Conservation (phyloP, 2,888 invertebrate genomes). For the Archaeoteleia sp. region DNA sequence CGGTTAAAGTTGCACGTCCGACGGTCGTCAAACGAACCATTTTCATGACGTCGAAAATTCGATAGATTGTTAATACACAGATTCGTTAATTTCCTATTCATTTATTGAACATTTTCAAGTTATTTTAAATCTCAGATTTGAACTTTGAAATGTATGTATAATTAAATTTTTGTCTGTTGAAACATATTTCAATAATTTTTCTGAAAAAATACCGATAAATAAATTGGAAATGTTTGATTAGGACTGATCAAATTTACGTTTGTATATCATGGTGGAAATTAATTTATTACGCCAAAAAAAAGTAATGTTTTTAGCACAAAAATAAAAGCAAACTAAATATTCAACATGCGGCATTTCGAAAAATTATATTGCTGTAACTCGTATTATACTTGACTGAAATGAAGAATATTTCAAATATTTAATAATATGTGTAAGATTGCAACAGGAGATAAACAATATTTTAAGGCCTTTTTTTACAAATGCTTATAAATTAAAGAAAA, state of each 20-base stretch:
- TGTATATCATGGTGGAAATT: slow-evolving; percentile 48
- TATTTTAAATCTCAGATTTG: slow-evolving; percentile 2
- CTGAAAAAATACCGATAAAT: slow-evolving; percentile 4
- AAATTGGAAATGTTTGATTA: slow-evolving; percentile 17
- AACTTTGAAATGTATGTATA: slow-evolving; percentile 17
- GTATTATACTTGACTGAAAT: slow-evolving; percentile 39
- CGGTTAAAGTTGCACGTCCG: slow-evolving; percentile 46
- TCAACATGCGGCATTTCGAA: slow-evolving; percentile 22
- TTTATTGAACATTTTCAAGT: slow-evolving; percentile 13
- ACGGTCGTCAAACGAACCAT: slow-evolving; percentile 42
- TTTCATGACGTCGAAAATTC: slow-evolving; percentile 37
- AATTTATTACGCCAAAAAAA: slow-evolving; percentile 43
- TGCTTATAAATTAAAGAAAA: slow-evolving; percentile 35
- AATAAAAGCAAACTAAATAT: too few relatives aligned
- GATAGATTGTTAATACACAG: slow-evolving; percentile 23
- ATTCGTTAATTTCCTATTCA: slow-evolving; percentile 25
- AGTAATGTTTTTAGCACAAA: slow-evolving; percentile 2
- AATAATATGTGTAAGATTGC: slow-evolving; percentile 38
- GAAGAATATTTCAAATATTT: slow-evolving; percentile 35
- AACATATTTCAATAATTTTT: neutral
- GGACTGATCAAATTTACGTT: slow-evolving; percentile 14
- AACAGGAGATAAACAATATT: slow-evolving; percentile 45
- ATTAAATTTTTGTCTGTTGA: slow-evolving; percentile 12
- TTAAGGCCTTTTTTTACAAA: slow-evolving; percentile 44
- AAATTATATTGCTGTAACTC: slow-evolving; percentile 40